These are phyloP conservation scores for Todiramphus chloris DNA, from an alignment of 2,113 vertebrate species.

Conservation along the genomic window DNA sequence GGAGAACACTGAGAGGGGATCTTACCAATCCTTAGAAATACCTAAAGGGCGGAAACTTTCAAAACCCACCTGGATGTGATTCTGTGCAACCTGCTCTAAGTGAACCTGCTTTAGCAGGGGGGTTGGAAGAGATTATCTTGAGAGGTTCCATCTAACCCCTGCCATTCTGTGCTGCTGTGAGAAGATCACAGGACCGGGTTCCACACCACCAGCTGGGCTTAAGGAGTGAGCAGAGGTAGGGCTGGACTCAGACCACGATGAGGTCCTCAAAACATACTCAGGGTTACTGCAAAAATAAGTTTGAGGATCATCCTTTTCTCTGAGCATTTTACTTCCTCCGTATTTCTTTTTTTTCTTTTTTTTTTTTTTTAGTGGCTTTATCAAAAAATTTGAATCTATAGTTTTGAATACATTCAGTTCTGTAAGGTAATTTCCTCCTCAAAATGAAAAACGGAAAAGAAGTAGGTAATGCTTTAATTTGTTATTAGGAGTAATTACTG, in stretches of 20 bases:
- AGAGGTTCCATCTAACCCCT: not conserved
- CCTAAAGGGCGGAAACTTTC: not conserved
- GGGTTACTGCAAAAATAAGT: not conserved
- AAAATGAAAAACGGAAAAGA: slow-evolving; percentile 78
- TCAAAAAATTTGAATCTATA: slow-evolving; percentile 25
- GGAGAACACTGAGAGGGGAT: no score
- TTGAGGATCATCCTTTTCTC: not conserved
- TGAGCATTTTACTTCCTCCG: not conserved
- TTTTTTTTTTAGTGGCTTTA: not conserved
- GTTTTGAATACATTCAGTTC: slow-evolving; percentile 70
- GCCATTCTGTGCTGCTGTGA: not conserved
- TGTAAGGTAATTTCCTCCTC: slow-evolving; percentile 78
- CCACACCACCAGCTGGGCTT: not conserved
- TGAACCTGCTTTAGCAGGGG: not conserved
- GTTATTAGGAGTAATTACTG: slow-evolving; percentile 87
- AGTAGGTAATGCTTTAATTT: slow-evolving; percentile 84
- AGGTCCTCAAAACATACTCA: not conserved
- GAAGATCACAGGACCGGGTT: not conserved
- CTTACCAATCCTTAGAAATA: not conserved
- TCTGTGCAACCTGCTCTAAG: not conserved
- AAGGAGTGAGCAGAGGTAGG: not conserved
- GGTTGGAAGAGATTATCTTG: not conserved
- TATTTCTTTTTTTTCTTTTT: not conserved
- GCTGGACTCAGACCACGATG: not conserved
- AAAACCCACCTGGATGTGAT: not conserved